Percentiles rank a stretch among this genome's conserved stretches.
Conservation (phyloP, 2,113 vertebrate species). For the Columbina picui region DNA sequence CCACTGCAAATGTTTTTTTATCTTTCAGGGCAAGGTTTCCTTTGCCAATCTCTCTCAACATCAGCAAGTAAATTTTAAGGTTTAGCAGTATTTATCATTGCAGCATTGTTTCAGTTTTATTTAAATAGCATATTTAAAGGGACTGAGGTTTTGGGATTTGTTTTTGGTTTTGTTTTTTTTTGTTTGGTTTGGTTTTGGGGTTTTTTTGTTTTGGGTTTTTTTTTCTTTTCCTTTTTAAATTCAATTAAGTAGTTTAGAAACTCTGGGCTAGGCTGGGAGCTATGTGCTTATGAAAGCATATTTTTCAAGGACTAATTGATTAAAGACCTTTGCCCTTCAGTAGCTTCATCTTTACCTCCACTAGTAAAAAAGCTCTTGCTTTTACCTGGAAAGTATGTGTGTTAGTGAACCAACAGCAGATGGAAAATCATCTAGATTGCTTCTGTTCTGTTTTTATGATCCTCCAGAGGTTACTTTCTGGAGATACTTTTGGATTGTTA, state of each 20-base stretch:
- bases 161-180: no score
- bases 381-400: constrained; percentile 19
- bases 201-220: no score
- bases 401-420: not conserved
- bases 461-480: not conserved
- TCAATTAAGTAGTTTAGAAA: not conserved
- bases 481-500: not conserved
- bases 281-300: constrained; percentile 10
- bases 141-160: not conserved
- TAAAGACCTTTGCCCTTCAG: not conserved
- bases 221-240: not conserved
- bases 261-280: not conserved
- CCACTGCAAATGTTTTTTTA: not conserved
- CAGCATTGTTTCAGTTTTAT: not conserved
- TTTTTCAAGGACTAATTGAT: not conserved
- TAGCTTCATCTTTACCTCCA: constrained; percentile 5
- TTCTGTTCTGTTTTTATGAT: not conserved
- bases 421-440: not conserved
- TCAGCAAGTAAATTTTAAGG: not conserved
- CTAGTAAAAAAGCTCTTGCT: not conserved
- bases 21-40: not conserved
- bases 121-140: not conserved
- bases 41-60: not conserved
- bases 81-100: not conserved
- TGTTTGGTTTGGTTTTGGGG: not conserved